Percentiles rank a stretch among this genome's conserved stretches.
phyloP scores from a whole-genome alignment of 1,140 invertebrate species.

The Papilio machaon region DNA sequence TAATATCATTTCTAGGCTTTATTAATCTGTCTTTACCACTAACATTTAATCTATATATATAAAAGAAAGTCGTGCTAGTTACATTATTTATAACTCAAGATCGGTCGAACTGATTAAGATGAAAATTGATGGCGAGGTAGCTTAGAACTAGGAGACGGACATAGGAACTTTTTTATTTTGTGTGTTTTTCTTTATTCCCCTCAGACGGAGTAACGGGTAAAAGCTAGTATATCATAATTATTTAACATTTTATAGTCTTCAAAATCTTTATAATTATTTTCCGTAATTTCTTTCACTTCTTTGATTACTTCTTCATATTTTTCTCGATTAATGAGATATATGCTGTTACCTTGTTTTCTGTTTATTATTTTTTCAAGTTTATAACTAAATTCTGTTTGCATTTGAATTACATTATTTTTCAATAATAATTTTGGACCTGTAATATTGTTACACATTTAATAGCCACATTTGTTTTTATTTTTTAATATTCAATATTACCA shows the following conservation, averaged over 20 bases:
- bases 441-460: constrained; percentile 31
- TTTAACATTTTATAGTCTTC: constrained; percentile 66
- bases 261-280: constrained; percentile 54
- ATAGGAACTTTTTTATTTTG: no score
- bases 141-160: no score
- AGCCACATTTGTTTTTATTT: neutral
- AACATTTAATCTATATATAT: no score
- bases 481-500: neutral
- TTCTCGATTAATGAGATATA: constrained; percentile 53
- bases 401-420: constrained; percentile 45
- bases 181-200: no score
- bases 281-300: constrained; percentile 61
- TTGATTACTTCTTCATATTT: constrained; percentile 62
- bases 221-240: constrained; percentile 68
- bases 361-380: constrained; percentile 58
- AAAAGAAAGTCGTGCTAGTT: no score
- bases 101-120: no score
- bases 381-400: constrained; percentile 62
- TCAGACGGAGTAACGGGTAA: no score
- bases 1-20: constrained; percentile 53
- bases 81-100: no score
- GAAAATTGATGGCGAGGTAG: no score
- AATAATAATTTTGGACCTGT: constrained; percentile 47
- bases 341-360: constrained; percentile 63
- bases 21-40: constrained; percentile 58